Evolutionary conservation across 2,113 vertebrate genomes (phyloP).

Genomic region (Poeciliopsis retropinna): DNA sequence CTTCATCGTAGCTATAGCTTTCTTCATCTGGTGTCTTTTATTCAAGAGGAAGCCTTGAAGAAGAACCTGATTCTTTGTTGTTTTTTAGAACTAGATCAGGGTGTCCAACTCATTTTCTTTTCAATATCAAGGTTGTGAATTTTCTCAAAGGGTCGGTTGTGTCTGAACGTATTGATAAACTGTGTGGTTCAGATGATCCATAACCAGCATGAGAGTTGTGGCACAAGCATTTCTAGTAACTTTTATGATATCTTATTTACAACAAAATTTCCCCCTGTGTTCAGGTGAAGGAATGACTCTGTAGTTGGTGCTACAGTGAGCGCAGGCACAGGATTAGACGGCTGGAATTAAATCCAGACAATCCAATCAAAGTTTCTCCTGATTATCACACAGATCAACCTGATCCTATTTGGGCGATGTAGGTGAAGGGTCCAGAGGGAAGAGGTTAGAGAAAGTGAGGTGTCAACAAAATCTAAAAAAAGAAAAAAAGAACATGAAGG

Average conservation of each 20-base stretch:
- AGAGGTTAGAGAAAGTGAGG: slow-evolving; percentile 48
- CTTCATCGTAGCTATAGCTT: not conserved
- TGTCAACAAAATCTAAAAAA: slow-evolving; percentile 43
- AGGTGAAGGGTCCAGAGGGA: slow-evolving; percentile 63
- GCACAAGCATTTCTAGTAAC: slow-evolving; percentile 41
- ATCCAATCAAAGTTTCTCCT: slow-evolving; percentile 69
- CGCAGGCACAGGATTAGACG: slow-evolving; percentile 66
- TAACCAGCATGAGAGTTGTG: slow-evolving; percentile 38
- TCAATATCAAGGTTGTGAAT: too few species aligned
- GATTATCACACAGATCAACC: slow-evolving; percentile 70
- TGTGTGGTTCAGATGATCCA: slow-evolving; percentile 54
- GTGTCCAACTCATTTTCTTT: too few species aligned
- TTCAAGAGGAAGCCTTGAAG: not conserved
- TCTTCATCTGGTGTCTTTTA: not conserved
- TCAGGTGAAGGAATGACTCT: slow-evolving; percentile 25
- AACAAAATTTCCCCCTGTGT: slow-evolving; percentile 1
- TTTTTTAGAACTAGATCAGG: too few species aligned
- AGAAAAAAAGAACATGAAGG: slow-evolving; percentile 18
- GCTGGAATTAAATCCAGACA: slow-evolving; percentile 66
- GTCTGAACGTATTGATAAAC: not conserved
- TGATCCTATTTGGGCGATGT: slow-evolving; percentile 59
- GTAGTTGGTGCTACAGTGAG: slow-evolving; percentile 65
- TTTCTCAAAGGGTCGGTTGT: too few species aligned
- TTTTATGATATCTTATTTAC: slow-evolving; percentile 53
- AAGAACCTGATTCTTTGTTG: too few species aligned